These are phyloP conservation scores for Leucania comma DNA, from an alignment of 2,888 invertebrate species.

Conservation along the genomic window DNA sequence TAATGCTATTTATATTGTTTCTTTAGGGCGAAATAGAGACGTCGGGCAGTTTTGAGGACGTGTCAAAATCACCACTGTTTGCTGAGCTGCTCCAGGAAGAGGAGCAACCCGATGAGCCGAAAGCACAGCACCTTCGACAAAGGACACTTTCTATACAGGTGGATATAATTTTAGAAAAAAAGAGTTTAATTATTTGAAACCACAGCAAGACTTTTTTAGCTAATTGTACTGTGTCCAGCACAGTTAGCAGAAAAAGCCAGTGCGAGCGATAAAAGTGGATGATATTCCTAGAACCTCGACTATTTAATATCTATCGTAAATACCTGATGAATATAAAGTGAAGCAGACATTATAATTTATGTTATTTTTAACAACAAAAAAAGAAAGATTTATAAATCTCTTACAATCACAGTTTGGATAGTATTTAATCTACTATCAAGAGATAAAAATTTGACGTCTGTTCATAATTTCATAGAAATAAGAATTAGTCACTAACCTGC, in stretches of 20 bases:
- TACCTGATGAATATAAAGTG: no score
- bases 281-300: not conserved
- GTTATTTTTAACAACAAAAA: no score
- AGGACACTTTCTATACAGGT: constrained; percentile 86
- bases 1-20: not conserved
- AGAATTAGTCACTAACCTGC: not conserved
- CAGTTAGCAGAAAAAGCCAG: no score
- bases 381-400: not conserved
- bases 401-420: not conserved
- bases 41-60: constrained; percentile 89
- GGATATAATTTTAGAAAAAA: not conserved
- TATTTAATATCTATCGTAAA: not conserved
- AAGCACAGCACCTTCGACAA: constrained; percentile 68
- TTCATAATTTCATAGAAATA: not conserved
- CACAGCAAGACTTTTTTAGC: not conserved
- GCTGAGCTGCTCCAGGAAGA: constrained; percentile 87
- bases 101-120: constrained; percentile 74
- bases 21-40: constrained; percentile 91
- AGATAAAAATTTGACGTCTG: not conserved
- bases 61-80: constrained; percentile 89
- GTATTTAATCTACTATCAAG: not conserved
- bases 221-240: not conserved
- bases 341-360: not conserved
- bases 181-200: not conserved
- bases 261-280: not conserved